Percentiles rank a stretch among this genome's conserved stretches.
Evolutionary conservation across 2,888 invertebrate genomes (phyloP).

Genomic region (Agrypnus murinus): DNA sequence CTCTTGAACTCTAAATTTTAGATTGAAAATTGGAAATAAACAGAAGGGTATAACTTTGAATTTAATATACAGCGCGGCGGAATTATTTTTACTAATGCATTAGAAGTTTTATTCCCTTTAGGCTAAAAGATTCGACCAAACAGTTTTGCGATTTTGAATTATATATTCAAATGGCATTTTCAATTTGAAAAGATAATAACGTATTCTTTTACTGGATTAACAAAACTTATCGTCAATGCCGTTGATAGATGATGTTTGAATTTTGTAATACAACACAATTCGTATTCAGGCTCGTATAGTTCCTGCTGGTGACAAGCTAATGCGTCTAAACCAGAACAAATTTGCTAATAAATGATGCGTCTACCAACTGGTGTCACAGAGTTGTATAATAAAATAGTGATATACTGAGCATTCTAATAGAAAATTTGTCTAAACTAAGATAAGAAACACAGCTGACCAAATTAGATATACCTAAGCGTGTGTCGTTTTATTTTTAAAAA

Average conservation of each 20-base stretch:
- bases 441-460: background rate
- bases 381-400: conserved; percentile 14
- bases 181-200: too few species aligned
- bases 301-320: conserved; percentile 20
- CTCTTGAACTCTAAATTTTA: background rate
- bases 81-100: background rate
- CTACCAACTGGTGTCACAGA: conserved; percentile 20
- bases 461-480: background rate
- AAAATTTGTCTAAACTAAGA: conserved; percentile 22
- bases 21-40: background rate
- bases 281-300: conserved; percentile 18
- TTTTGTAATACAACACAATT: conserved; percentile 22
- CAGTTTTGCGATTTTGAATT: too few species aligned
- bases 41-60: background rate
- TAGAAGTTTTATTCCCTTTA: background rate
- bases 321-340: conserved; percentile 21
- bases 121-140: background rate
- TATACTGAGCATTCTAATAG: conserved; percentile 15
- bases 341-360: conserved; percentile 22
- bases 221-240: conserved; percentile 4
- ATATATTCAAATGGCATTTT: too few species aligned
- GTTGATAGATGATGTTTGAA: conserved; percentile 26
- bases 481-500: background rate
- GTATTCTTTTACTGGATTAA: conserved; percentile 4
- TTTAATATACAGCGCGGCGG: background rate